Evolutionary conservation across 2,888 invertebrate species (phyloP).

Genomic region (Tipula vernalis): DNA sequence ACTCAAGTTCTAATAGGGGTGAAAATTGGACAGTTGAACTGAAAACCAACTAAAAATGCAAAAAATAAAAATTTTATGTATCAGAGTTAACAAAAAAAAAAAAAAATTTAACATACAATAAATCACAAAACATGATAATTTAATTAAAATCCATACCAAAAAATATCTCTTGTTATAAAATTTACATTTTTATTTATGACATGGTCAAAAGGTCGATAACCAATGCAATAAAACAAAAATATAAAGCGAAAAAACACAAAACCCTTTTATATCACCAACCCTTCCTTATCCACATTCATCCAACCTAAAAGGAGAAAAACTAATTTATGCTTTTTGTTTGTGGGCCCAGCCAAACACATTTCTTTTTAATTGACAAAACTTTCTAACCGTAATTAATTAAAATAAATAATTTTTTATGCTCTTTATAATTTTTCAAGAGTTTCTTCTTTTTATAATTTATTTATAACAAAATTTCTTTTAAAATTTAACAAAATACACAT

Average conservation of each 20-base stretch:
- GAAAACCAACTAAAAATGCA: too few species aligned
- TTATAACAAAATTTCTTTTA: background rate
- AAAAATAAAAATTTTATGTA: too few species aligned
- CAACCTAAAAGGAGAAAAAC: background rate
- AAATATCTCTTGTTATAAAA: background rate
- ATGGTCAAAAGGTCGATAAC: slow-evolving; percentile 4
- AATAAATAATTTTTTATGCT: background rate
- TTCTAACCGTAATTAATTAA: background rate
- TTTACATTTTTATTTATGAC: background rate
- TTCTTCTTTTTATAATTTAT: background rate
- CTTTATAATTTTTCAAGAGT: background rate
- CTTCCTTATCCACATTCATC: background rate
- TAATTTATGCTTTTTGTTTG: background rate
- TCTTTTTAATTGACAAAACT: background rate
- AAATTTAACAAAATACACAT: background rate
- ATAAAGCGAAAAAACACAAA: background rate
- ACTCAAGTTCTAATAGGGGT: too few species aligned
- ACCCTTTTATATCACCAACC: background rate
- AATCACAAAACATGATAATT: background rate
- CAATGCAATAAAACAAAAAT: background rate
- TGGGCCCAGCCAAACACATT: background rate
- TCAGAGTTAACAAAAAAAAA: too few species aligned
- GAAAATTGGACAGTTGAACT: too few species aligned
- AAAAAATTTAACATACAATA: too few species aligned
- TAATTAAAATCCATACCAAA: background rate